Evolutionary conservation across 2,797 vertebrate genomes (phyloP), one percentile per base, ranked within the genome.

Genomic region (Muraenolepis orangiensis): DNA sequence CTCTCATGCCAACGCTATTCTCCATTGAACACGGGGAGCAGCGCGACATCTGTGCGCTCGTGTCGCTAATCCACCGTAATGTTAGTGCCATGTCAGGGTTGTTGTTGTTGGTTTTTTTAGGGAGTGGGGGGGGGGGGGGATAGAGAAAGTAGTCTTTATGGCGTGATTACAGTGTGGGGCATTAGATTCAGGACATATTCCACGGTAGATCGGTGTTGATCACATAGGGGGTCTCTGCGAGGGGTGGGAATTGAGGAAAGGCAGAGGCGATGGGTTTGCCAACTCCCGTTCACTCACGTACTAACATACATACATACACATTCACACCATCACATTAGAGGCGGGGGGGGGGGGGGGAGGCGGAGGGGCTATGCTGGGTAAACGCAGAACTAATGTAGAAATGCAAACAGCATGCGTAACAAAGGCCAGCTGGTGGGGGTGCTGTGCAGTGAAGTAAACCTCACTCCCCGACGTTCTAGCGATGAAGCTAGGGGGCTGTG

Each of bases 11-110:
- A 86, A 78, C 81, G 83, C 78, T 71, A 84, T 75, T 84, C 86
- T 89, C 83, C 84, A 82, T 91, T 91, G 87, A 88, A 86, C 86
- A 87, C 84, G 38, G 85, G 85, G 81, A 87, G 78, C 83, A 78
- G 82, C 74, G 78, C 84, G 85, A 81, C 76, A 75, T 77, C 70
- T 74, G 67, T 85, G 74, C 82, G 75, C 80, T 72, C 72, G 78
- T 76, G 66, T 70, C n/a, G 76, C 57, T 78, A 80, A 83, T 81
- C 32, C 66, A 28, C 66, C 1, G 18, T 36, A 28, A 75, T 71
- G 64, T 72, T 78, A 86, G 72, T 51, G 72, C 72, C 32, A 73
- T 51, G 72, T 74, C 32, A 74, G 28, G 78, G 12, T 66, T 12
- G 64, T 12, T 66, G n/a, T 26, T 66, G 23, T 28, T 66, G 42